Percentiles rank a stretch among this genome's conserved stretches.
These are phyloP conservation scores for Craseonycteris thonglongyai DNA, from an alignment of 2,113 vertebrate species.

Conservation along the genomic window DNA sequence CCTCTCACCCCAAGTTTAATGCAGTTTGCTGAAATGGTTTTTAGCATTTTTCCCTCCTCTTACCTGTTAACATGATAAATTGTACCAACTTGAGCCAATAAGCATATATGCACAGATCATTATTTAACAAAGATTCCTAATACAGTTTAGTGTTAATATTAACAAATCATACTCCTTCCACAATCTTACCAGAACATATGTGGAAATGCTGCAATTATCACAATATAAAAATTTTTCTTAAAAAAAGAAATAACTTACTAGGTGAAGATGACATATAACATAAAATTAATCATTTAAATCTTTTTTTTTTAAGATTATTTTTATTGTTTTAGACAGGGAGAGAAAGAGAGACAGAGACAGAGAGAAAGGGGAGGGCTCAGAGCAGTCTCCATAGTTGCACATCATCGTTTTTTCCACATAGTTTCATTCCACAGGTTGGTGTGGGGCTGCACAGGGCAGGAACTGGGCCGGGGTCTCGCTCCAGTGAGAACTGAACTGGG, in stretches of 20 bases:
- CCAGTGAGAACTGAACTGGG: too few species aligned
- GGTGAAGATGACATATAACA: background rate
- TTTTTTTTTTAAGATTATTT: too few species aligned
- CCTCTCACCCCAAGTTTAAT: background rate
- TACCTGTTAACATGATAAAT: background rate
- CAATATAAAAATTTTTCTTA: constrained; percentile 24
- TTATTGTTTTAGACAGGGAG: too few species aligned
- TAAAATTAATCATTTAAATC: background rate
- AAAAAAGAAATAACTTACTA: background rate
- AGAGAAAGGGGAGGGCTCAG: too few species aligned
- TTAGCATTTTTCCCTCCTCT: background rate
- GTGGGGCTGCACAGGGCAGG: too few species aligned
- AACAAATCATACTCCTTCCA: constrained; percentile 40
- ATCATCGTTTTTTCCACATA: too few species aligned
- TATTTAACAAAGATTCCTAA: background rate
- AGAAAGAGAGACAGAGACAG: too few species aligned
- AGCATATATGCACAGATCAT: constrained; percentile 33
- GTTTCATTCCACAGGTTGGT: too few species aligned
- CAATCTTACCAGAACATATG: constrained; percentile 53
- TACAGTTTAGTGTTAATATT: constrained; percentile 47
- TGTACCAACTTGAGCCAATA: background rate
- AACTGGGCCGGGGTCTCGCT: too few species aligned
- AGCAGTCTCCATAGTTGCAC: too few species aligned
- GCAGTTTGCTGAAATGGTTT: background rate
- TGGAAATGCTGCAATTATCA: constrained; percentile 69